Base-by-base conservation (phyloP, 2,113 vertebrate genomes). In the Scytalopus superciliaris region DNA sequence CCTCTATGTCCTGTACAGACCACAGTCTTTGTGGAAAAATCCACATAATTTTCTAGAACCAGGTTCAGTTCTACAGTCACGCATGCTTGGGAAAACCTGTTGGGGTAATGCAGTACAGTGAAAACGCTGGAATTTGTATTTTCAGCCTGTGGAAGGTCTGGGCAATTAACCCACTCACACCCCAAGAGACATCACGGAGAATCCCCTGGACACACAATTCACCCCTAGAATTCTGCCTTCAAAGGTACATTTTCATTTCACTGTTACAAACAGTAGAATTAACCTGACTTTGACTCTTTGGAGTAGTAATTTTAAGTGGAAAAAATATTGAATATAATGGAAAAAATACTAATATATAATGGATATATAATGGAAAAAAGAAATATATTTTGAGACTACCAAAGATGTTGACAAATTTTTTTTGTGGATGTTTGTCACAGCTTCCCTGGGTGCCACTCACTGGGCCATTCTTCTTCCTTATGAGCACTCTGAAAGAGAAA, bases 1-100 rank as follows among this genome's bases (percentile, higher is more conserved):
- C 35, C 44, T 89, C 55, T 8, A 22, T 9, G 44, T 11, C 45
- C 24, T 1, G 1, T 7, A 67, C 14, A 66, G 27, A 44, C 5
- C 16, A 31, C 7, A 53, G n/a, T 6, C 31, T 57, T 50, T 0
- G 1, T 19, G 25, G 28, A 69, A 50, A 73, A 89, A 80, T 69
- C 31, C 55, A 44, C 3, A 7, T 3, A 0, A 2, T 13, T 69
- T 59, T 35, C 72, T 25, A 42, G 21, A 63, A 14, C 3, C 11
- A 60, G 40, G 57, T 7, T 67, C 52, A 75, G 60, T 56, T 13
- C 74, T 52, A 8, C 33, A 78, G n/a, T 49, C 62, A 68, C 31
- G 47, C 0, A 27, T 16, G 17, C 63, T 40, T 45, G 33, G 31
- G 53, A 72, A 44, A 47, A 55, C 2, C 5, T 49, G 50, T 13